Evolutionary conservation across 2,888 invertebrate species (phyloP), one percentile per base, ranked within the genome.

Genomic region (Pogonocherus hispidulus): DNA sequence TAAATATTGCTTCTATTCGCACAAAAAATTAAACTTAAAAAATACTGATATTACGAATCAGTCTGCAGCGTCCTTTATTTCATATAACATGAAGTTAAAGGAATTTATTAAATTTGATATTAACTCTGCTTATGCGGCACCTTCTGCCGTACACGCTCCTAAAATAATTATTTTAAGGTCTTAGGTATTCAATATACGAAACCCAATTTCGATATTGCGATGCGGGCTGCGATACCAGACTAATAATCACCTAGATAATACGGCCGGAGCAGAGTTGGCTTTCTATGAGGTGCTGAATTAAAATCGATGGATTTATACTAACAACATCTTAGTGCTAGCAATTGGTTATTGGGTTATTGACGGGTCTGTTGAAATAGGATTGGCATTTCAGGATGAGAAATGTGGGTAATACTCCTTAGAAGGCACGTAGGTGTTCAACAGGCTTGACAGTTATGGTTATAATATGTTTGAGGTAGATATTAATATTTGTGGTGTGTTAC

Each of bases 111-210:
- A 49, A 49, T 49, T 49, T 49, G 14, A n/a, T 22, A 49, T 23
- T 23, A 41, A 49, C 22, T n/a, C 23, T 49, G 49, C 49, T 49
- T 23, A 49, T 22, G 49, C 49, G 49, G 20, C 49, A n/a, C n/a
- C 23, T 22, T n/a, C 49, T 23, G 11, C 22, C 11, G 22, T 23
- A 41, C 41, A 49, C 20, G 22, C 49, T 14, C 52, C 32, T 52
- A 52, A 52, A 52, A 32, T 52, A 27, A 27, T 52, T 52, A 52
- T 32, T 52, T 16, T 27, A 52, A 52, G 52, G 52, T 52, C 20
- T 52, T 52, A 52, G 22, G 32, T 52, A 52, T 19, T 27, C 22
- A 11, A 49, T n/a, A 22, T 49, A 52, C 32, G 22, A 22, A 32
- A 32, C 16, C 27, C 52, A 52, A 27, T 52, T 52, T 52, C 52